Conservation (phyloP, 2,113 vertebrate species). For the Marcusenius ussheri region DNA sequence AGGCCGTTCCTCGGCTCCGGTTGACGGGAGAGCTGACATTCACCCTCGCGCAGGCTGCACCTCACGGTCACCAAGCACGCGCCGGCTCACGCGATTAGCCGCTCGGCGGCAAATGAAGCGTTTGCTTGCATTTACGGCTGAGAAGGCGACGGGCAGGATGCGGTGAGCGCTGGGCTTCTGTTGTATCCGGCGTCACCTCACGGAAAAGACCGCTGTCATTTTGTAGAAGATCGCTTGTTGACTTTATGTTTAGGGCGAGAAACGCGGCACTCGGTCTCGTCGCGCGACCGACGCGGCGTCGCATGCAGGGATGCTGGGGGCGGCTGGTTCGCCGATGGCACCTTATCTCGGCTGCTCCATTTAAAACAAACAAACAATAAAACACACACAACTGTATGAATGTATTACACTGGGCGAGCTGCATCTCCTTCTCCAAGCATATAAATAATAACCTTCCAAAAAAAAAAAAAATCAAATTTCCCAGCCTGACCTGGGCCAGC, state of each 20-base stretch:
- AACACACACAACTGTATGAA: background rate
- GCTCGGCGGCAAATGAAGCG: background rate
- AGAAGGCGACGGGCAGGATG: background rate
- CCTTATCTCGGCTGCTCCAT: background rate
- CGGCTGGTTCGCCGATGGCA: background rate
- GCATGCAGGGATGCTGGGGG: background rate
- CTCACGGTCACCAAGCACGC: conserved; percentile 48
- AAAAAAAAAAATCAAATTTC: background rate
- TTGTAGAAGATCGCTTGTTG: background rate
- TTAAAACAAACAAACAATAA: background rate
- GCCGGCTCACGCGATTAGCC: conserved; percentile 38
- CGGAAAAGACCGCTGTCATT: background rate
- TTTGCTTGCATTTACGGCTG: background rate
- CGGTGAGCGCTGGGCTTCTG: background rate
- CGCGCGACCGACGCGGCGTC: background rate
- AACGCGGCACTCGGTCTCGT: background rate
- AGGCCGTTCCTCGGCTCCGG: conserved; percentile 60
- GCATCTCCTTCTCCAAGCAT: conserved; percentile 2
- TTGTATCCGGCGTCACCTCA: background rate
- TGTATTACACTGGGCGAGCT: background rate
- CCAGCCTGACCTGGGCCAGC: background rate
- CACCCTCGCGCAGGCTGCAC: conserved; percentile 60
- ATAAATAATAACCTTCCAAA: background rate
- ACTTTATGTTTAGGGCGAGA: background rate
- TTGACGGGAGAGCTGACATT: conserved; percentile 69